phyloP scores from a whole-genome alignment of 2,797 vertebrate genomes.

The Fratercula arctica region DNA sequence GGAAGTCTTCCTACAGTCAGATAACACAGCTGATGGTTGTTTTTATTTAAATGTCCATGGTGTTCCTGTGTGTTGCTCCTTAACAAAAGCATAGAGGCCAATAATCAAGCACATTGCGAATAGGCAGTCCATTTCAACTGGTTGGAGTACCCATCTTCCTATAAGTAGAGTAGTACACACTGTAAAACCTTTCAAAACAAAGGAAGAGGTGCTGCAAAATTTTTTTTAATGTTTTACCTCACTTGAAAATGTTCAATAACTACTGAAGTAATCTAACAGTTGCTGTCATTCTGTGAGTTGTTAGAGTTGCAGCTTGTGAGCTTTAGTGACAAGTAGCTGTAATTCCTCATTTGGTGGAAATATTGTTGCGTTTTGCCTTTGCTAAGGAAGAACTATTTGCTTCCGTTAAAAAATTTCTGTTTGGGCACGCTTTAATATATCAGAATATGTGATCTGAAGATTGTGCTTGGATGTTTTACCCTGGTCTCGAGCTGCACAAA shows the following conservation, averaged over 20 bases:
- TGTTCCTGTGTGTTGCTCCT: background rate
- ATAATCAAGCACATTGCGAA: background rate
- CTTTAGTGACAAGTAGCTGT: background rate
- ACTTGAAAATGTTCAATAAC: background rate
- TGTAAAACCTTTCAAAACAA: background rate
- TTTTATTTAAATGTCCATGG: background rate
- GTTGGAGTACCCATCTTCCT: background rate
- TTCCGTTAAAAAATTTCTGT: background rate
- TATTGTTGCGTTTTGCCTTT: background rate
- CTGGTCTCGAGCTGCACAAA: background rate
- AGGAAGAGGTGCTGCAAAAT: background rate
- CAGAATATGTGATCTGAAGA: background rate
- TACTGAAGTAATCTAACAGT: background rate
- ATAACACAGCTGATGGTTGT: background rate
- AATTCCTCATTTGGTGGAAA: background rate
- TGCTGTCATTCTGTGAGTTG: background rate
- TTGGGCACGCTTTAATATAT: background rate
- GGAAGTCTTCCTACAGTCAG: background rate
- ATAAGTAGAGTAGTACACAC: rapidly evolving
- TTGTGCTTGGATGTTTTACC: background rate
- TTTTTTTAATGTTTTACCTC: background rate
- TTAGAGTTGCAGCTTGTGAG: background rate
- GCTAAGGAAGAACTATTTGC: background rate
- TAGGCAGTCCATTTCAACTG: background rate
- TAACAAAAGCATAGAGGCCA: background rate